phyloP scores from a whole-genome alignment of 2,888 invertebrate genomes.

The Morpho achilles region DNA sequence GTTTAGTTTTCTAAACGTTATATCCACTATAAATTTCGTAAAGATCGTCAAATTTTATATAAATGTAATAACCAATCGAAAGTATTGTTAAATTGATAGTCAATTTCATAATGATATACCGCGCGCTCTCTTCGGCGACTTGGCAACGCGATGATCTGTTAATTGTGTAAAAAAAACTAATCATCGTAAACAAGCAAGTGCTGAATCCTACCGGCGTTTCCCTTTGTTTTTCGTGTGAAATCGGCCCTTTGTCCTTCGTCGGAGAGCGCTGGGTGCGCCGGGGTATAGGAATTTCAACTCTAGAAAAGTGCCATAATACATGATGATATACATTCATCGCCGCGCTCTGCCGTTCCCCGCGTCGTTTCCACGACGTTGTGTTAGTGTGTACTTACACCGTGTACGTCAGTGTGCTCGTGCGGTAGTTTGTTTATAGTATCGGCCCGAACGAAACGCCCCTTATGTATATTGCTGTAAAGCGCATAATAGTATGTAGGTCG shows the following conservation, averaged over 20 bases:
- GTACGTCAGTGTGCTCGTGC: slow-evolving; percentile 64
- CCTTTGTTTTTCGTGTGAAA: slow-evolving; percentile 73
- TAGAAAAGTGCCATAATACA: slow-evolving; percentile 74
- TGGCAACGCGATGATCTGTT: slow-evolving; percentile 60
- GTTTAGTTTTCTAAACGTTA: slow-evolving; percentile 31
- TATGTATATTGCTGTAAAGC: slow-evolving; percentile 55
- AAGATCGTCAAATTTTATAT: slow-evolving; percentile 4
- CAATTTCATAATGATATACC: slow-evolving; percentile 60
- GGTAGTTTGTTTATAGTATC: slow-evolving; percentile 81
- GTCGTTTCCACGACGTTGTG: slow-evolving; percentile 61
- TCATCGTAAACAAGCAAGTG: slow-evolving; percentile 49
- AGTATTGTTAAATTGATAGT: slow-evolving; percentile 39
- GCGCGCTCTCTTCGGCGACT: slow-evolving; percentile 58
- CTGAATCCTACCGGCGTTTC: slow-evolving; percentile 64
- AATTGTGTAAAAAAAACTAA: slow-evolving; percentile 47
- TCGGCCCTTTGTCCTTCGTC: slow-evolving; percentile 72
- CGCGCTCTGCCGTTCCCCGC: slow-evolving; percentile 62
- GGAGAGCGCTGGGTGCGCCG: slow-evolving; percentile 68
- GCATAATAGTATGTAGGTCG: slow-evolving; percentile 69
- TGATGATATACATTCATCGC: slow-evolving; percentile 64
- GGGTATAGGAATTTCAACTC: slow-evolving; percentile 73
- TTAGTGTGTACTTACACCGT: slow-evolving; percentile 62
- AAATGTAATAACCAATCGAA: slow-evolving; percentile 6
- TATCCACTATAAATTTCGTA: slow-evolving; percentile 31
- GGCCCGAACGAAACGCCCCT: slow-evolving; percentile 55